Percentiles rank a stretch among this genome's conserved stretches.
These are phyloP conservation scores for Theristicus caerulescens DNA, from an alignment of 2,113 vertebrate genomes.

Conservation along the genomic window DNA sequence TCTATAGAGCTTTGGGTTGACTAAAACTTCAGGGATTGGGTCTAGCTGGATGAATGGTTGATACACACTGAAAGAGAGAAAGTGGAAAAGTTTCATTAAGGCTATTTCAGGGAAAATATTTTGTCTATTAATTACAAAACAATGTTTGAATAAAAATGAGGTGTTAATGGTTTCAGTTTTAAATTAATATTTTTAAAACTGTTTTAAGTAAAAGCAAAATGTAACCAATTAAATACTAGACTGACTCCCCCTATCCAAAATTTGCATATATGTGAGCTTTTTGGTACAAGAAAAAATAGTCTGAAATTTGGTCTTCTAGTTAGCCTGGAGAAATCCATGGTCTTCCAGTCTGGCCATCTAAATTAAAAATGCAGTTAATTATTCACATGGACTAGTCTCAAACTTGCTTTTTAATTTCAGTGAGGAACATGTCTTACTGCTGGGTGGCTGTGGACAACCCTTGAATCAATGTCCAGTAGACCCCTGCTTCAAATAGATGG, in stretches of 20 bases:
- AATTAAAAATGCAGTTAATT: not conserved
- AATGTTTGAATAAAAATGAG: not conserved
- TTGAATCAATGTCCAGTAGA: not conserved
- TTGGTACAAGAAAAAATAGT: not conserved
- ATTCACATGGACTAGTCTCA: not conserved
- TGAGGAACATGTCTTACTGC: fast-evolving
- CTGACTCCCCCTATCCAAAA: not conserved
- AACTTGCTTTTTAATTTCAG: not conserved
- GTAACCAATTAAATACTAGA: not conserved
- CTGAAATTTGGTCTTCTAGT: not conserved
- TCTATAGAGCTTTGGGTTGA: not conserved
- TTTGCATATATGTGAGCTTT: not conserved
- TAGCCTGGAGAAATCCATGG: not conserved
- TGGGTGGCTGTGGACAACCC: not conserved
- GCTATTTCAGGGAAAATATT: not conserved
- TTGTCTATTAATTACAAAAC: not conserved
- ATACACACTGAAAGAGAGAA: not conserved
- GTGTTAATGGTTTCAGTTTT: not conserved
- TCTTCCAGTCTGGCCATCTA: not conserved
- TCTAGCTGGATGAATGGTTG: not conserved
- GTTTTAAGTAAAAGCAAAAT: not conserved
- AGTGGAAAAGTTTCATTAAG: not conserved
- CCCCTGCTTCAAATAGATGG: not conserved
- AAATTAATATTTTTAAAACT: not conserved
- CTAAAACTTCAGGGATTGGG: not conserved